Evolutionary conservation across 1,140 invertebrate genomes (phyloP).

Genomic region (Vanessa atalanta): DNA sequence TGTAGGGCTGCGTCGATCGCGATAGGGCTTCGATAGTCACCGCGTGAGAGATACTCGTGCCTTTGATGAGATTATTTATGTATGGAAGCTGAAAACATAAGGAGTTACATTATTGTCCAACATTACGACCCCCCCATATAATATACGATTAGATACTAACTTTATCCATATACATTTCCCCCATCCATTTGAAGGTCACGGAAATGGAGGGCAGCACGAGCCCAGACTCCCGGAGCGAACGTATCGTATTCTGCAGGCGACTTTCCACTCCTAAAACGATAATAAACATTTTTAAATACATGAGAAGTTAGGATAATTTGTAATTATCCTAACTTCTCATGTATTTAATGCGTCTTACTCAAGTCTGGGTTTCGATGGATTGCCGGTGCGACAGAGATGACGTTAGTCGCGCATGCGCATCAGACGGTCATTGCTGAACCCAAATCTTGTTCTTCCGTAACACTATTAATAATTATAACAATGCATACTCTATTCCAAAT

Average conservation of each 20-base stretch:
- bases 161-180: constrained; percentile 27
- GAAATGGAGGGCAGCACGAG: constrained; percentile 30
- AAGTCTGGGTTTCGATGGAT: no score
- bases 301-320: no score
- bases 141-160: constrained; percentile 18
- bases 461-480: no score
- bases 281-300: no score
- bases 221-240: constrained; percentile 11
- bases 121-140: neutral
- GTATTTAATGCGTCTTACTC: no score
- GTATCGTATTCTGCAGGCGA: constrained; percentile 32
- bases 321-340: no score
- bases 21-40: constrained; percentile 26
- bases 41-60: constrained; percentile 28
- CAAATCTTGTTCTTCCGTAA: no score
- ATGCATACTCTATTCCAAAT: no score
- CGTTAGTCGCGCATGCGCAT: no score
- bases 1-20: constrained; percentile 17
- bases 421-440: no score
- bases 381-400: no score
- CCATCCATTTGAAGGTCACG: constrained; percentile 44
- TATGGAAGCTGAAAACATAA: constrained; percentile 36
- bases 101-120: neutral
- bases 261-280: constrained; percentile 42
- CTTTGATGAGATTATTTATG: constrained; percentile 35